These are phyloP conservation scores for Tupaia tana DNA, from an alignment of 2,113 vertebrate genomes.

Conservation along the genomic window DNA sequence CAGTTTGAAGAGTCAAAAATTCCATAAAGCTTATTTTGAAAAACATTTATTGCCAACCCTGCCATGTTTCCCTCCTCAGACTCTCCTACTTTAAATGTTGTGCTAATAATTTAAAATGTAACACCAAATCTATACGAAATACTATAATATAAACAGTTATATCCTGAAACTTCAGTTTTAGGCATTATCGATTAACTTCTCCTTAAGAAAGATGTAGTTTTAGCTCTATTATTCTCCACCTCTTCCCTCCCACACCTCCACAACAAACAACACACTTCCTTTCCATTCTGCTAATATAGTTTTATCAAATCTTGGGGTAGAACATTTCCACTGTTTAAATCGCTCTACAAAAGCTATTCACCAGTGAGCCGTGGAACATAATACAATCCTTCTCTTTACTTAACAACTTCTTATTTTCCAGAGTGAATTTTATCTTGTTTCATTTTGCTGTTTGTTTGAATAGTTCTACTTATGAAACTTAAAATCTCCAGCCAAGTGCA, in stretches of 20 bases:
- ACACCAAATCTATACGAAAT: neutral
- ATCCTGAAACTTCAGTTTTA: neutral
- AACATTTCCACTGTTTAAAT: neutral
- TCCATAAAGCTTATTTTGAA: neutral
- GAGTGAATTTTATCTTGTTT: conserved; percentile 25
- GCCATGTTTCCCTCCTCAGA: neutral
- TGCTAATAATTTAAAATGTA: neutral
- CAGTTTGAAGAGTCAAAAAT: neutral
- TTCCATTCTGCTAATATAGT: neutral
- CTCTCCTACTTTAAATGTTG: neutral
- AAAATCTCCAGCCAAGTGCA: neutral
- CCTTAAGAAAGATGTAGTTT: neutral
- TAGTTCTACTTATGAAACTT: neutral
- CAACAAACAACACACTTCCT: neutral
- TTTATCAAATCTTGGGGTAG: neutral
- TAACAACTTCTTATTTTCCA: neutral
- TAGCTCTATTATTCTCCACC: neutral
- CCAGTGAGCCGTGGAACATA: neutral
- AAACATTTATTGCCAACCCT: neutral
- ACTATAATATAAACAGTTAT: neutral
- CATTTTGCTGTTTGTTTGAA: neutral
- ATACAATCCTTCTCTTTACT: neutral
- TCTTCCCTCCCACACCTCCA: neutral
- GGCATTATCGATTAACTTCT: neutral
- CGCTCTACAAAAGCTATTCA: neutral